Evolutionary conservation across 2,113 vertebrate species (phyloP).

Genomic region (Brachirus orientalis): DNA sequence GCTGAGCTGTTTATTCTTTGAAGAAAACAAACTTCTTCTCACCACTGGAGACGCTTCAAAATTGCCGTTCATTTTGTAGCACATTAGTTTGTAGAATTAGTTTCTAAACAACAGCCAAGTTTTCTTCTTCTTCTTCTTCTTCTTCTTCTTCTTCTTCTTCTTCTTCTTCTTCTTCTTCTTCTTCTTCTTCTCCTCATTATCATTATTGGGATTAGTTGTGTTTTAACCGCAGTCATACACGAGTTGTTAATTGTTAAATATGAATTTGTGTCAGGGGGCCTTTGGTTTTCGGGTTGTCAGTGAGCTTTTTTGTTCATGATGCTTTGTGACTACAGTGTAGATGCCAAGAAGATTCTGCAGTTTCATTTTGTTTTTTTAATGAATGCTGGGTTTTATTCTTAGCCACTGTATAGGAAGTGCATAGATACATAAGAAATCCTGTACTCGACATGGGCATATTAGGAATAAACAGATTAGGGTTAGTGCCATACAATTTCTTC

Average conservation of each 20-base stretch:
- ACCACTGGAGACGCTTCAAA: conserved; percentile 42
- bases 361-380: conserved; percentile 9
- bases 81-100: conserved; percentile 54
- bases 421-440: too few relatives aligned
- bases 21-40: conserved; percentile 38
- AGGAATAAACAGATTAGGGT: conserved; percentile 25
- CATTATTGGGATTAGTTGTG: conserved; percentile 34
- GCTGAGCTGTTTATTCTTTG: conserved; percentile 58
- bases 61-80: conserved; percentile 54
- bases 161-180: too few relatives aligned
- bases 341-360: conserved; percentile 39
- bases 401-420: too few relatives aligned
- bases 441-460: not conserved
- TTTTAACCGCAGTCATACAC: conserved; percentile 38
- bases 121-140: conserved; percentile 15
- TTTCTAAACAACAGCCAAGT: conserved; percentile 24
- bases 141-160: not conserved
- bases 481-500: too few relatives aligned
- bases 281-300: conserved; percentile 34
- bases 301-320: too few relatives aligned
- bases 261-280: conserved; percentile 29
- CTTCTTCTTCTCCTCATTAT: not conserved
- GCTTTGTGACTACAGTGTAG: too few relatives aligned
- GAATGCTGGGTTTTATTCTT: too few relatives aligned
- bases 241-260: conserved; percentile 45